Evolutionary conservation across 2,888 invertebrate genomes (phyloP), one percentile per base, ranked within the genome.

Genomic region (Ophion costatus): DNA sequence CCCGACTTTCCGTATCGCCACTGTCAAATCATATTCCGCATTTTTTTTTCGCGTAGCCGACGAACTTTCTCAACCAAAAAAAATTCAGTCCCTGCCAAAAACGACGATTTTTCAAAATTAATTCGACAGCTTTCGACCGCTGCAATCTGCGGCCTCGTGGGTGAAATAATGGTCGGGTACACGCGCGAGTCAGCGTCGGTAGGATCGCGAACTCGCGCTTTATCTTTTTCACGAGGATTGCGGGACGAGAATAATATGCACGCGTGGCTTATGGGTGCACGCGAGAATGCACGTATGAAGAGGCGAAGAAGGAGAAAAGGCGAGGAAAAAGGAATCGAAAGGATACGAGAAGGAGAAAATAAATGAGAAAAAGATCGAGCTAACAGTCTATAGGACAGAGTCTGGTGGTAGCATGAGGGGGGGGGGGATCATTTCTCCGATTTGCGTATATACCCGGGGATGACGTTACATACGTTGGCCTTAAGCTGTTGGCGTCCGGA

Each of bases 161-260:
- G 51, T 17, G 51, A 51, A 17, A 17, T 51, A 51, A 51, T 51
- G 14, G 14, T 14, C 51, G 14, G 51, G 1, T 14, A 51, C 4
- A 51, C 11, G 14, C 11, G 51, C 51, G 51, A 51, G 17, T 51
- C 14, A 51, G 4, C 51, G 51, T 1, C 14, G 14, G 45, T 11
- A 45, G 11, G 11, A 61, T 63, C 74, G 63, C 70, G 38, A 57
- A 63, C 7, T 20, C 61, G 45, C 70, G 29, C n/a, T 71, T 64
- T 77, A 71, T 66, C 29, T 24, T 33, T 51, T 51, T 51, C 51
- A 11, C 11, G 51, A 4, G 11, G 14, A 51, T 51, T 11, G 51
- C 51, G 14, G 17, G 51, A 51, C 51, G 51, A 14, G 51, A 11
- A 14, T 51, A 51, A 51, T 51, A 17, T 51, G 51, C 51, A 51